Evolutionary conservation across 2,113 vertebrate genomes (phyloP), one percentile per base, ranked within the genome.

Genomic region (Passer domesticus): DNA sequence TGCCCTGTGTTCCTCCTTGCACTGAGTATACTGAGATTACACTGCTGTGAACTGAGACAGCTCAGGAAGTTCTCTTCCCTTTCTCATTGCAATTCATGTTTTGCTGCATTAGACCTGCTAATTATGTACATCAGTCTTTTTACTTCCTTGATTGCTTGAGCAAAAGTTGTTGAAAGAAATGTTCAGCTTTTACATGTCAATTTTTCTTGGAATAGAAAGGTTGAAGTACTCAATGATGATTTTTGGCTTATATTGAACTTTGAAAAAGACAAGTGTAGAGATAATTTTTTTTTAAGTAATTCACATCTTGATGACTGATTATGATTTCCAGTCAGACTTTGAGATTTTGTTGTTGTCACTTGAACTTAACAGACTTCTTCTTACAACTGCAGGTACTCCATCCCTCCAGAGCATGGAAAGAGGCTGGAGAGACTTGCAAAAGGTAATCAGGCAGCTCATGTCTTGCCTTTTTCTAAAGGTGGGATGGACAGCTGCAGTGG

Each of bases 321-420:
- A 39, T 47, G 19, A 63, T 81, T 87, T 89, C 24, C n/a, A 43
- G 37, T 78, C 21, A 70, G 23, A 28, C 15, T 49, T 35, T 5
- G 15, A 69, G 23, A 28, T 46, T 84, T 56, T 52, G n/a, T 37
- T 22, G 2, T 41, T 49, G 37, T 55, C 27, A 27, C 43, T 73
- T 79, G 37, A 87, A 63, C 15, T 59, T 87, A 77, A 43, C 58
- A 53, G 35, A 8, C 13, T 64, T 79, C 7, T 88, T 94, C 23
- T 78, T 72, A 96, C 97, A 97, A 41, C 87, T 97, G 28, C 91
- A 99, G 99, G 99, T 99, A 99, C 41, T 98, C 98, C 2, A 98
- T 99, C 28, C 99, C 99, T 41, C 99, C 99, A 21, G 99, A 99
- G 83, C 99, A 99, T 2, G 99, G 99, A 53, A 99, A 99, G 83